Evolutionary conservation across 2,113 vertebrate species (phyloP).

Genomic region (Otus sunia): DNA sequence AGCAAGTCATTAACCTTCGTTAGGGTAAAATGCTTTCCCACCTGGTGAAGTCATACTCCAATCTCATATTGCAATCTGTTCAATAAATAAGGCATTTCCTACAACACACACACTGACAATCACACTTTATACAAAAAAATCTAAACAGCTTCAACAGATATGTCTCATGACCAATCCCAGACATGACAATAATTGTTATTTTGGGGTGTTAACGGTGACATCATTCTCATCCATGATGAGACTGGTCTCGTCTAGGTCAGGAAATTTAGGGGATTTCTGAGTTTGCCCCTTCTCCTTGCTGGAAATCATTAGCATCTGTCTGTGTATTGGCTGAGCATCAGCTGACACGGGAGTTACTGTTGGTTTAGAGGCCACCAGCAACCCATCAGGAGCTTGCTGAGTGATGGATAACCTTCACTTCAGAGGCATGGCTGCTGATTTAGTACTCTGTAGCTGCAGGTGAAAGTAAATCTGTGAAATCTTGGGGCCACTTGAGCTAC

Average conservation of each 20-base stretch:
- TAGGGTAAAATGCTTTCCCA: background rate
- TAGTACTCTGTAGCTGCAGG: background rate
- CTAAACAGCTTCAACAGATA: background rate
- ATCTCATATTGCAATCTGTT: background rate
- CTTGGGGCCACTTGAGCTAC: background rate
- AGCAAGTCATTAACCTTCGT: conserved; percentile 14
- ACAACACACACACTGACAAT: background rate
- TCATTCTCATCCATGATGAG: background rate
- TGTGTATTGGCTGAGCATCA: background rate
- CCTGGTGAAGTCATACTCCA: background rate
- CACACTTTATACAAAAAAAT: background rate
- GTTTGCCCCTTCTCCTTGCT: background rate
- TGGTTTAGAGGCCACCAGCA: background rate
- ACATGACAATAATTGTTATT: background rate
- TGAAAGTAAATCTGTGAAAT: background rate
- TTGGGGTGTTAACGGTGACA: background rate
- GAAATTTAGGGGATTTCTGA: background rate
- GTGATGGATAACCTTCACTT: background rate
- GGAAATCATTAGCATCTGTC: background rate
- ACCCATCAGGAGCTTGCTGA: background rate
- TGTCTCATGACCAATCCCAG: background rate
- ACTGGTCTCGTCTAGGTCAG: background rate
- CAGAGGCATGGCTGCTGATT: background rate
- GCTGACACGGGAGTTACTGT: background rate
- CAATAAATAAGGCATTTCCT: background rate